Evolutionary conservation across 2,797 vertebrate species (phyloP), one percentile per base, ranked within the genome.

Genomic region (Galaxias olidus): DNA sequence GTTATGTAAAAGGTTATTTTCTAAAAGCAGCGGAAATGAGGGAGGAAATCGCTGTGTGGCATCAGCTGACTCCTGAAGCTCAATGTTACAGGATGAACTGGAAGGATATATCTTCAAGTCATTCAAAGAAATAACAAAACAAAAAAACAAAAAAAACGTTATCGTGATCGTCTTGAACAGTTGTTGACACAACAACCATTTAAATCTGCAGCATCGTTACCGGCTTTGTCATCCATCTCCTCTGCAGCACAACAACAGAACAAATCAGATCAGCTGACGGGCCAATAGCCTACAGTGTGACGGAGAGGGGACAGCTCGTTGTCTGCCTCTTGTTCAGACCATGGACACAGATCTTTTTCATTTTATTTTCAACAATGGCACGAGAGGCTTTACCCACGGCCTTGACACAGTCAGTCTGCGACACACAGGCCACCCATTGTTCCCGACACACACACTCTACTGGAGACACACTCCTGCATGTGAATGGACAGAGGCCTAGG

Each of bases 1-100:
- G 51, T 73, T 61, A 64, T 10, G 65, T 71, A 66, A 69, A 72
- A 60, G 48, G 51, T 40, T 10, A 63, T 48, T 68, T 65, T 47
- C 61, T 18, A 69, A 76, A 72, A 67, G 69, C 62, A 17, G 9
- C 44, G 30, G 45, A 77, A 79, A 43, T 11, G 54, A 58, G 61
- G 67, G 2, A 51, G 47, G 54, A 51, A 55, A 20, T 30, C 19
- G 63, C 66, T 64, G 46, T 42, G 52, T 59, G 20, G 55, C 43
- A 40, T 47, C 18, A 64, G 62, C 62, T 55, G 10, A 47, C 18
- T 10, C 54, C 3, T 18, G 20, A 20, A n/a, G 59, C 59, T 40
- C n/a, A 66, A 68, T 47, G 65, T 74, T 61, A 13, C n/a, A 45
- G 10, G 4, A 10, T 59, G 14, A 61, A 49, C 59, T 41, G 20